phyloP scores from a whole-genome alignment of 2,113 vertebrate genomes.

The Syngnathus scovelli region DNA sequence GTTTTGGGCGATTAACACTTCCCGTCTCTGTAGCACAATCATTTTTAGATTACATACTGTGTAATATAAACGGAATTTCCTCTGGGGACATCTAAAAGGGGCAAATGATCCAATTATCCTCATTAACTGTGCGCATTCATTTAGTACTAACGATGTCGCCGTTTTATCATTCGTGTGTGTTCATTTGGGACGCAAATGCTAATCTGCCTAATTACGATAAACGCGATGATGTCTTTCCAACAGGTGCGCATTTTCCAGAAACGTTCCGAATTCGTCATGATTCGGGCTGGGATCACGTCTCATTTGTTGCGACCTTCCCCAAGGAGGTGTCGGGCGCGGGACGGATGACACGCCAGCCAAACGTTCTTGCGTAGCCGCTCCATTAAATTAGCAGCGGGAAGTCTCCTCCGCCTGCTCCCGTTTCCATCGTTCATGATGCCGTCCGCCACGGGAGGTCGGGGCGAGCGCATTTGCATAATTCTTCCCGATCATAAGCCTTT shows the following conservation, averaged over 20 bases:
- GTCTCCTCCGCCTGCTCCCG: slow-evolving; percentile 27
- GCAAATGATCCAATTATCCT: background rate
- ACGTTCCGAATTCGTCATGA: slow-evolving; percentile 25
- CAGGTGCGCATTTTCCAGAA: too few species aligned
- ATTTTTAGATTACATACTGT: too few species aligned
- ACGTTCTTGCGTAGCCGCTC: slow-evolving; percentile 38
- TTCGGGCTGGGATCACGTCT: slow-evolving; percentile 38
- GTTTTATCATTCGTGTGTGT: background rate
- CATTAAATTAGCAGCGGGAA: slow-evolving; percentile 55
- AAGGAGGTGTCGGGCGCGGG: slow-evolving; percentile 29
- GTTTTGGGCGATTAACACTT: too few species aligned
- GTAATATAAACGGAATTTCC: background rate
- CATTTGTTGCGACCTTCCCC: slow-evolving; percentile 44
- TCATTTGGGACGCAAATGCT: background rate
- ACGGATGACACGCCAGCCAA: slow-evolving; percentile 43
- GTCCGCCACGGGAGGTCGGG: slow-evolving; percentile 13
- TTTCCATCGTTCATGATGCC: slow-evolving; percentile 42
- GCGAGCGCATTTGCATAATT: slow-evolving; percentile 45
- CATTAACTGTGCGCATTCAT: background rate
- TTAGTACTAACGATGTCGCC: background rate
- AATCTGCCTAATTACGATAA: background rate
- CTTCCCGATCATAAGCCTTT: slow-evolving; percentile 43
- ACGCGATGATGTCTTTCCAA: too few species aligned
- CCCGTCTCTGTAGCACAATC: too few species aligned
- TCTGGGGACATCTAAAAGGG: background rate